Conservation (phyloP, 1,140 invertebrate species). For the Drosophila arizonae region DNA sequence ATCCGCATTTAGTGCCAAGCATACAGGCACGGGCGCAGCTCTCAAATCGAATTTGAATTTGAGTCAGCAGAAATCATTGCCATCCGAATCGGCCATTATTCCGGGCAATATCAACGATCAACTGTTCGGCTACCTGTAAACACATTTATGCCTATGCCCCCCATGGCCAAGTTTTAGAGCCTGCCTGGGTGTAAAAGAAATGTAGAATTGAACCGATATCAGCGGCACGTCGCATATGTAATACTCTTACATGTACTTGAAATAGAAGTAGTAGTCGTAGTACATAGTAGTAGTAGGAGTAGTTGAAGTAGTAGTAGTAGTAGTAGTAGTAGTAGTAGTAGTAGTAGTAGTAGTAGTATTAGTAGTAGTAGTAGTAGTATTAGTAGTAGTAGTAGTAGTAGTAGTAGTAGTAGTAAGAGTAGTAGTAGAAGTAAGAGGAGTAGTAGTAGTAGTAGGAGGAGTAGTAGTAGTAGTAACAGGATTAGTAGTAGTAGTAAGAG, state of each 20-base stretch:
- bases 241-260: not conserved
- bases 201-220: not conserved
- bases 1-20: constrained; percentile 21
- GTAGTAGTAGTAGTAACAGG: too few species aligned
- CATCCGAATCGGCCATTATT: constrained; percentile 13
- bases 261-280: too few species aligned
- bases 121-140: constrained; percentile 70
- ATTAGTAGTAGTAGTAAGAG: too few species aligned
- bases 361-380: too few species aligned
- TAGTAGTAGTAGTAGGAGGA: too few species aligned
- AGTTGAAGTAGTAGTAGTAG: too few species aligned
- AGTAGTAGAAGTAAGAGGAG: too few species aligned
- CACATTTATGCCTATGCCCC: constrained; percentile 68
- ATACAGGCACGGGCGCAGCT: constrained; percentile 7
- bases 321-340: too few species aligned
- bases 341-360: too few species aligned
- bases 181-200: constrained; percentile 31
- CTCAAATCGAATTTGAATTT: constrained; percentile 10
- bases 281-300: too few species aligned
- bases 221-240: not conserved
- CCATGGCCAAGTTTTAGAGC: constrained; percentile 50
- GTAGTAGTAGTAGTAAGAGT: too few species aligned
- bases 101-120: constrained; percentile 52
- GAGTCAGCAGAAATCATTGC: constrained; percentile 28
- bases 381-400: too few species aligned